A percentile compares a stretch with the other conserved stretches of the same genome.
Evolutionary conservation across 2,888 invertebrate species (phyloP).

Genomic region (Abrostola tripartita): DNA sequence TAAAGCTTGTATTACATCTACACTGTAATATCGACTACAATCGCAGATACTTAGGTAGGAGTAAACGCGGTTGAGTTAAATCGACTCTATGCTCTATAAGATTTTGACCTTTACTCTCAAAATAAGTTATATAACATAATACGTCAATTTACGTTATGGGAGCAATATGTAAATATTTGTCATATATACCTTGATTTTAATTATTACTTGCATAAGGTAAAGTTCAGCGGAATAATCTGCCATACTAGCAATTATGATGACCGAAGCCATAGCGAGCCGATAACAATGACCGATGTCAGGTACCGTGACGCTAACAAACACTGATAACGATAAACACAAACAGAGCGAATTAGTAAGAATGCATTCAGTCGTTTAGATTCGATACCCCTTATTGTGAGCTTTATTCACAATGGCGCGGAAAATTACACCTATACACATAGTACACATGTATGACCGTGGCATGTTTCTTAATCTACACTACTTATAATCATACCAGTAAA

Average conservation of each 20-base stretch:
- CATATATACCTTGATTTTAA: conserved; percentile 9
- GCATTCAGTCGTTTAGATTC: conserved; percentile 7
- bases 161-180: not conserved
- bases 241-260: conserved; percentile 11
- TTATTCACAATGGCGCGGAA: conserved; percentile 8
- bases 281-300: conserved; percentile 34
- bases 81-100: no score
- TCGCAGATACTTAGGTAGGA: no score
- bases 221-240: conserved; percentile 21
- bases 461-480: not conserved
- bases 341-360: conserved; percentile 16
- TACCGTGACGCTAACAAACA: conserved; percentile 15
- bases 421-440: conserved; percentile 1
- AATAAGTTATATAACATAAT: not conserved
- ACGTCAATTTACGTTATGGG: not conserved
- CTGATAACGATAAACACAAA: conserved; percentile 21
- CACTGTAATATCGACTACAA: no score
- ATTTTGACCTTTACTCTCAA: no score
- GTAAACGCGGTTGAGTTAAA: no score
- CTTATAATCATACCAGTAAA: no score
- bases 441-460: not conserved
- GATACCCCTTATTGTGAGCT: conserved; percentile 7
- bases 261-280: conserved; percentile 9
- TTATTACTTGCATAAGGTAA: conserved; percentile 14
- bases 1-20: no score